Conservation (phyloP, 2,888 invertebrate species). For the Nipponacmea schrenckii region DNA sequence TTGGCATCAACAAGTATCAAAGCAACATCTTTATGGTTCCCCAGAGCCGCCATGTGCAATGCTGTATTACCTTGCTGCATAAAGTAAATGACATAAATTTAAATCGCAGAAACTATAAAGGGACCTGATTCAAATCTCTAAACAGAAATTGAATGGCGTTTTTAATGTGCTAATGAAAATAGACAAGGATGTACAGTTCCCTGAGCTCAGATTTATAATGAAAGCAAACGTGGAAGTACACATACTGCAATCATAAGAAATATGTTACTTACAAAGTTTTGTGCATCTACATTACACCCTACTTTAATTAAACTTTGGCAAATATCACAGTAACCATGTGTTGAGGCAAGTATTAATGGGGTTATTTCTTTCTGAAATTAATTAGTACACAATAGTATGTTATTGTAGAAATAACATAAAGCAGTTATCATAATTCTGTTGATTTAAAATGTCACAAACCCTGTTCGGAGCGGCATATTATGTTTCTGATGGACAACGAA, state of each 20-base stretch:
- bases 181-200: no score
- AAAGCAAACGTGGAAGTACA: no score
- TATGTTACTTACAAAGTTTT: conserved; percentile 60
- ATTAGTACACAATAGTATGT: not conserved
- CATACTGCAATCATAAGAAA: not conserved
- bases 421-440: no score
- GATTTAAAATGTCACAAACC: no score
- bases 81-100: not conserved
- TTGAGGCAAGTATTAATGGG: conserved; percentile 63
- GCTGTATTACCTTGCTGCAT: conserved; percentile 77
- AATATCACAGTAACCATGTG: conserved; percentile 58
- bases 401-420: no score
- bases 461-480: no score
- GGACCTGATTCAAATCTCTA: no score
- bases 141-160: no score
- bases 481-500: no score
- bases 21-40: conserved; percentile 80
- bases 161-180: no score
- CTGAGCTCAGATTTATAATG: no score
- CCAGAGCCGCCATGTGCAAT: conserved; percentile 84
- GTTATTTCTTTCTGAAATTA: conserved; percentile 64
- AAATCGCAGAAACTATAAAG: not conserved
- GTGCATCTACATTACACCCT: conserved; percentile 62
- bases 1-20: conserved; percentile 78
- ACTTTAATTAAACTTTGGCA: conserved; percentile 58